phyloP scores from a whole-genome alignment of 2,797 vertebrate species.

The Sylvia borin region DNA sequence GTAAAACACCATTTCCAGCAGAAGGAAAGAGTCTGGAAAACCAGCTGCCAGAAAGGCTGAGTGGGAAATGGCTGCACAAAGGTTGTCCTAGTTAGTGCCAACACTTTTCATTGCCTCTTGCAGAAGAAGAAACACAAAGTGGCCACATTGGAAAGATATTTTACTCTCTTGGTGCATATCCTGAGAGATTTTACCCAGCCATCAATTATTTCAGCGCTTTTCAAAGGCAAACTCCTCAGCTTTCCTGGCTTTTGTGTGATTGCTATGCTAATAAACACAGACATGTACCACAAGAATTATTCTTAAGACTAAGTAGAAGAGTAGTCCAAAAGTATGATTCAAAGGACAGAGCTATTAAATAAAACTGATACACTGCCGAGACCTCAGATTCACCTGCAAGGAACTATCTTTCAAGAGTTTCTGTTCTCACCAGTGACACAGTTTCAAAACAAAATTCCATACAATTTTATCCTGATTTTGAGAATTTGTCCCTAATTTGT shows the following conservation, averaged over 20 bases:
- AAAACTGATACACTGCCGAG: neutral
- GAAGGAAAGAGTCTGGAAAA: neutral
- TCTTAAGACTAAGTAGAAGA: neutral
- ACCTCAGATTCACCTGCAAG: neutral
- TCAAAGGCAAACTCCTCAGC: neutral
- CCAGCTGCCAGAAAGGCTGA: neutral
- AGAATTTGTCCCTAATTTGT: neutral
- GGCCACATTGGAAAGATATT: neutral
- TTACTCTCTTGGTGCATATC: neutral
- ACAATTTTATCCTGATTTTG: neutral
- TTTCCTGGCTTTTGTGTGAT: neutral
- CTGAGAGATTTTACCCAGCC: neutral
- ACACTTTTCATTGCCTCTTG: neutral
- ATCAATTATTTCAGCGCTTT: neutral
- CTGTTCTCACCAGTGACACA: neutral
- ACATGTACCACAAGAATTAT: rapidly evolving
- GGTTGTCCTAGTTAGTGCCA: neutral
- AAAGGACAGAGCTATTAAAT: neutral
- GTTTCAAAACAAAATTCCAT: neutral
- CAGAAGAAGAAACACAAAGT: neutral
- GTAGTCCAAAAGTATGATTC: neutral
- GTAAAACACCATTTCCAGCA: neutral
- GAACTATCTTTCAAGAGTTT: neutral
- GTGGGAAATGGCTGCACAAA: neutral
- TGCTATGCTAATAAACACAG: neutral